Evolutionary conservation across 2,888 invertebrate genomes (phyloP), one percentile per base, ranked within the genome.

Genomic region (Oxytorus armatus): DNA sequence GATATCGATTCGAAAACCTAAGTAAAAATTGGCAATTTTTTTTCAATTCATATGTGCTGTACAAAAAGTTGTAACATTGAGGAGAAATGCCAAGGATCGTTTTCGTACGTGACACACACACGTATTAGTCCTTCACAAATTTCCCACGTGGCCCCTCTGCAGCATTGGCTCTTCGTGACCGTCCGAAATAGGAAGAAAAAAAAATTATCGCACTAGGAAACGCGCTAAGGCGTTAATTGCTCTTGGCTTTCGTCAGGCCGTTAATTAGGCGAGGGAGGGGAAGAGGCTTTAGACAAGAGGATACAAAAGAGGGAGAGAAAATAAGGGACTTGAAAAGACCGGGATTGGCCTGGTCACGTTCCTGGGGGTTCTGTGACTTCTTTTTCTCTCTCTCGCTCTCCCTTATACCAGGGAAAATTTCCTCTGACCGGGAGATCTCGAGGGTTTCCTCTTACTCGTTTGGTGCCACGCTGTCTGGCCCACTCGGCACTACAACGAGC

Each of bases 171-270:
- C 3, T 72, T 39, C 44, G 44, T 25, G 47, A 14, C 59, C 29
- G 63, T 77, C 33, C 42, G 23, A 59, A 10, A 16, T 25, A 14
- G 25, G 25, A 42, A 18, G 5, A 10, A 29, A 14, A 44, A 70
- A 65, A 33, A 70, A 25, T 29, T 11, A 8, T 69, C 57, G 72
- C 47, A 81, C 73, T 85, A 87, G 88, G 86, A 88, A 88, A 83
- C 82, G 77, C 63, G 44, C 55, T 79, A n/a, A n/a, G 85, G 84
- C 87, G 86, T 86, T 88, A 88, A 89, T 88, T 83, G 88, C 82
- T 82, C 79, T 82, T 84, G 39, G 82, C 87, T 90, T 89, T 89
- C 90, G 88, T 88, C 89, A 86, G 85, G 84, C 86, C 88, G 85
- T 90, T 89, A 90, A 90, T 90, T 90, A 90, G 85, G 61, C 83